These are phyloP conservation scores for Drosophila mauritiana DNA, from an alignment of 1,140 invertebrate species.

Conservation along the genomic window DNA sequence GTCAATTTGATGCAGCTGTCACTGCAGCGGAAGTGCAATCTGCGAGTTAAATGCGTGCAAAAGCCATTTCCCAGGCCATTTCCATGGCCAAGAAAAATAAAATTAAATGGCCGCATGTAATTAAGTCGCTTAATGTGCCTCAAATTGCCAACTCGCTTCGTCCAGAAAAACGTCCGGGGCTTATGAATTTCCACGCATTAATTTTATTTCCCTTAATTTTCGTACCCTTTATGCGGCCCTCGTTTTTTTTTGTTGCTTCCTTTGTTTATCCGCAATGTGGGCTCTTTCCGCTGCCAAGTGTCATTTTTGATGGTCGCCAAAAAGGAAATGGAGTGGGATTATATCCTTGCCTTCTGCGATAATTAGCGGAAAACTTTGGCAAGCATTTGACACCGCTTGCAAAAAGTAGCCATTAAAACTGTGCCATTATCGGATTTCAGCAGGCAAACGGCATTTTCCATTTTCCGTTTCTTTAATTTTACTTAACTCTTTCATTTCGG, in stretches of 20 bases:
- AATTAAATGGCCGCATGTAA: constrained; percentile 63
- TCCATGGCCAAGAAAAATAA: constrained; percentile 50
- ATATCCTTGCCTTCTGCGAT: constrained; percentile 26
- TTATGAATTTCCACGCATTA: constrained; percentile 67
- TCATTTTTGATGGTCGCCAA: constrained; percentile 41
- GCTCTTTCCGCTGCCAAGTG: constrained; percentile 46
- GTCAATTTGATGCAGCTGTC: constrained; percentile 79
- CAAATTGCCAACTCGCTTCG: constrained; percentile 44
- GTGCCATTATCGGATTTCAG: constrained; percentile 3
- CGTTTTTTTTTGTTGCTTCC: constrained; percentile 2
- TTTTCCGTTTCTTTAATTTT: background rate
- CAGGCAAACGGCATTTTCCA: constrained; percentile 10
- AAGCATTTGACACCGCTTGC: constrained; percentile 15
- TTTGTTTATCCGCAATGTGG: constrained; percentile 44
- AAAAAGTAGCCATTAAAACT: constrained; percentile 34
- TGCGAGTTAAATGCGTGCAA: constrained; percentile 65
- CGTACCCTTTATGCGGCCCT: constrained; percentile 29
- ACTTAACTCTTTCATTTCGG: background rate
- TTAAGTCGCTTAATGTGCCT: constrained; percentile 61
- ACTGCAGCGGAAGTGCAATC: constrained; percentile 58
- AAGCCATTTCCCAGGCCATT: constrained; percentile 42
- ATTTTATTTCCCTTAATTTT: constrained; percentile 62
- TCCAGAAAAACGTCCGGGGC: constrained; percentile 35
- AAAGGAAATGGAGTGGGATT: constrained; percentile 11
- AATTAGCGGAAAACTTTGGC: constrained; percentile 43